Base-by-base conservation (phyloP, 2,113 vertebrate genomes). In the Hymenochirus boettgeri region DNA sequence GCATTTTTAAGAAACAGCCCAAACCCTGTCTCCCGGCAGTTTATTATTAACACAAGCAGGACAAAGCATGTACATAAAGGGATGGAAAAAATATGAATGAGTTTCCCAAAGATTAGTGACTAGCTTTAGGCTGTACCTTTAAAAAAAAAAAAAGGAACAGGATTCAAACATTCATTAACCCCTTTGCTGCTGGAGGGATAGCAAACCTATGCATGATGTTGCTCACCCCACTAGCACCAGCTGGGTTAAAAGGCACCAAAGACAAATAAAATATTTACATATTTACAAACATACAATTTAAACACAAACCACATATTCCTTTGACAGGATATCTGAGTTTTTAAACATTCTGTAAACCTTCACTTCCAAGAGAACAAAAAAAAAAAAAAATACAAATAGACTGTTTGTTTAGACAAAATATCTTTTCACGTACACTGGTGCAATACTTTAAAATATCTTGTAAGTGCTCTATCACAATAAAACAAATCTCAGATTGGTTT, bases 291-390 rank as follows among this genome's bases (percentile, higher is more conserved):
- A 75, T 70, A 84, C 81, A 87, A 80, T 79, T 77, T 74, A 74
- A 86, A 86, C 80, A 82, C 80, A 78, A 86, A 84, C 80, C 84
- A 90, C 84, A 83, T 84, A 83, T 80, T 88, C 88, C 86, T 90
- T 90, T 85, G 74, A 81, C 80, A 82, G 82, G 82, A 87, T 87
- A 82, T 81, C 87, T 77, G 70, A 45, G 74, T 47, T 82, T 86
- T 88, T 82, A 89, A 89, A 92, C 90, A 94, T 92, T 92, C 93
- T 92, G 92, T 94, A 96, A 96, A 98, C 93, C 87, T 95, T 94
- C 92, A 97, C 93, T 93, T 95, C 86, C 87, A 91, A 89, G 17
- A 88, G 87, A 90, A 83, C 88, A 92, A 96, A 93, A 95, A 92
- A 95, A 47, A 27, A 67, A 23, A 89, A 89, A 91, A 84, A 88